A percentile compares a stretch with the other conserved stretches of the same genome.
These are phyloP conservation scores for Silurus asotus DNA, from an alignment of 2,113 vertebrate genomes.

Conservation along the genomic window DNA sequence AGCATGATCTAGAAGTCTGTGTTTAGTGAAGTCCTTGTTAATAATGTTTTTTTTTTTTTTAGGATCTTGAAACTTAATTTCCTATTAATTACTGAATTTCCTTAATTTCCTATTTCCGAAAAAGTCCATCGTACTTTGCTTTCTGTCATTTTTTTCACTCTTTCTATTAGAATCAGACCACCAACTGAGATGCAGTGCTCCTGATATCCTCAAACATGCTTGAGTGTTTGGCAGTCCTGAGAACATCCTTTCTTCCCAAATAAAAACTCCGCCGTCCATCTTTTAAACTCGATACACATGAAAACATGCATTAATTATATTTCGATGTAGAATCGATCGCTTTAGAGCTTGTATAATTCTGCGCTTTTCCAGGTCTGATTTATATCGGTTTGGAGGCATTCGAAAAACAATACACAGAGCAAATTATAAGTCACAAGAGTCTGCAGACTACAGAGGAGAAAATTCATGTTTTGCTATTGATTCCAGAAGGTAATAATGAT, in stretches of 20 bases:
- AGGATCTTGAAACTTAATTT: too few relatives aligned
- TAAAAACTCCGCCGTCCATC: not conserved
- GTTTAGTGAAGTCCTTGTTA: not conserved
- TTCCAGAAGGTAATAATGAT: not conserved
- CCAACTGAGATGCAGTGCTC: not conserved
- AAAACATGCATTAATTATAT: conserved; percentile 24
- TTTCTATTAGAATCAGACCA: not conserved
- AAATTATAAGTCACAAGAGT: conserved; percentile 6
- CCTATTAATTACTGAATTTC: too few relatives aligned
- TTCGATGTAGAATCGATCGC: conserved; percentile 1
- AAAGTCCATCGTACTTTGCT: not conserved
- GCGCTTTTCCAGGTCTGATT: not conserved
- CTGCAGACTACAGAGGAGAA: not conserved
- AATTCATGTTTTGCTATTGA: conserved; percentile 27
- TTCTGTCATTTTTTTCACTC: not conserved
- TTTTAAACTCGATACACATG: conserved; percentile 8
- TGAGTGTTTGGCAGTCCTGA: not conserved
- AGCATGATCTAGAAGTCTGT: not conserved
- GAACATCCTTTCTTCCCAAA: not conserved
- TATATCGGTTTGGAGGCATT: conserved; percentile 3
- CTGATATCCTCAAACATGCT: not conserved
- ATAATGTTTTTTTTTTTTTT: too few relatives aligned
- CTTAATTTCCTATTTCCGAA: too few relatives aligned
- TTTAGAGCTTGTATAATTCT: not conserved
- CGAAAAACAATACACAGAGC: not conserved